Conservation (phyloP, 2,113 vertebrate species). For the Crotalus tigris region DNA sequence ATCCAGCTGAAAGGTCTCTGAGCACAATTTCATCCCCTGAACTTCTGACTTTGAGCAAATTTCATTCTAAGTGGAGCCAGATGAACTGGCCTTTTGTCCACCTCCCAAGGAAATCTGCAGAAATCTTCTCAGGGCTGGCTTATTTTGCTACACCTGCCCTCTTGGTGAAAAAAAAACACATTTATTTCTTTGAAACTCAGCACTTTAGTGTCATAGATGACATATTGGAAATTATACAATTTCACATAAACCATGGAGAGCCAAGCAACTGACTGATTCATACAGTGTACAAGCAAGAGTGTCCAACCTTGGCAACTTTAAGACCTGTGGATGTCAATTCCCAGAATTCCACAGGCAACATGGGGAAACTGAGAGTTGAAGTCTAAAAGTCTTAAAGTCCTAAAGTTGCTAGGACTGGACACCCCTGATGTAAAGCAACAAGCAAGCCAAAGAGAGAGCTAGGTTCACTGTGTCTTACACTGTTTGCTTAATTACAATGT, state of each 20-base stretch:
- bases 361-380: neutral
- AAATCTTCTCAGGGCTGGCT: neutral
- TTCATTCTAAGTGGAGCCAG: constrained; percentile 65
- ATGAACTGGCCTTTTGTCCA: constrained; percentile 42
- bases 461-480: neutral
- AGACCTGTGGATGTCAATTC: neutral
- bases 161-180: neutral
- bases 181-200: neutral
- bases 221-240: neutral
- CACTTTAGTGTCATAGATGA: neutral
- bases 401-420: no score
- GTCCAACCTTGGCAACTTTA: neutral
- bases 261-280: neutral
- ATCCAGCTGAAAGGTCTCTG: constrained; percentile 65
- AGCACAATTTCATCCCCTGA: constrained; percentile 62
- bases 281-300: neutral
- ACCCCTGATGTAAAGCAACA: neutral
- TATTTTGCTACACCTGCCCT: neutral
- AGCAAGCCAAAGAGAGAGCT: neutral
- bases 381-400: neutral
- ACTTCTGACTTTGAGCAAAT: constrained; percentile 63
- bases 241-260: neutral
- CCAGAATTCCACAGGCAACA: neutral
- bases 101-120: constrained; percentile 29
- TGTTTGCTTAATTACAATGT: neutral